phyloP scores from a whole-genome alignment of 2,888 invertebrate species.

The Apodemia hepburni region DNA sequence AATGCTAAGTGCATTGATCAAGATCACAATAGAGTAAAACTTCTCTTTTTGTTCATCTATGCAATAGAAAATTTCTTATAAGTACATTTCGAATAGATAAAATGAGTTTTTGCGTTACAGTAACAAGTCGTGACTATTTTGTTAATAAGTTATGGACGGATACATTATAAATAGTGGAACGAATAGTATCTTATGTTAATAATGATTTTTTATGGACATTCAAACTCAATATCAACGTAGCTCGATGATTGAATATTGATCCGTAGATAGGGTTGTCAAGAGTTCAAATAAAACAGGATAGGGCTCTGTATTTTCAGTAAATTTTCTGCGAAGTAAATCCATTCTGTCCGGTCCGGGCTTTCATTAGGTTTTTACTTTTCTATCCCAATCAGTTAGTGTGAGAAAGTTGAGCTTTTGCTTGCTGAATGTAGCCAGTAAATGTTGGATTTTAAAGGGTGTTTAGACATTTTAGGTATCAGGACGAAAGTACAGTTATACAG shows the following conservation, averaged over 20 bases:
- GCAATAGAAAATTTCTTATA: not conserved
- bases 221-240: constrained; percentile 56
- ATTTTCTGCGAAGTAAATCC: not conserved
- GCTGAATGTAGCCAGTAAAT: not conserved
- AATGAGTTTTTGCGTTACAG: constrained; percentile 12
- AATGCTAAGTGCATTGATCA: not conserved
- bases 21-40: not conserved
- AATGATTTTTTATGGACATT: constrained; percentile 45
- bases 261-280: constrained; percentile 34
- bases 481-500: not conserved
- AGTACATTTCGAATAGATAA: not conserved
- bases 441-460: not conserved
- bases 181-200: constrained; percentile 37
- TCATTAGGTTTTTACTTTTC: not conserved
- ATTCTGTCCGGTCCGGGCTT: not conserved
- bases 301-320: not conserved
- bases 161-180: constrained; percentile 43
- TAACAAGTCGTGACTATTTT: constrained; percentile 15
- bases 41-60: not conserved
- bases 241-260: constrained; percentile 76
- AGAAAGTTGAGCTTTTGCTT: not conserved
- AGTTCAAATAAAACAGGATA: not conserved
- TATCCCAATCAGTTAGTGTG: not conserved
- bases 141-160: constrained; percentile 13
- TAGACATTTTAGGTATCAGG: too few relatives aligned